A percentile compares a stretch with the other conserved stretches of the same genome.
phyloP scores from a whole-genome alignment of 2,113 vertebrate genomes.

The Oryctolagus cuniculus region mOryCun1.1 NC_091432.1:103328001-103328500 shows the following conservation, averaged over 20 bases:
- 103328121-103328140: background rate
- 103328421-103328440: background rate
- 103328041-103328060: background rate
- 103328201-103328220: background rate
- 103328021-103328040: background rate
- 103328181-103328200: background rate
- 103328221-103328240: background rate
- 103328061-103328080: background rate
- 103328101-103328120: background rate
- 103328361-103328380: background rate
- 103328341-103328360: background rate
- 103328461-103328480: conserved; percentile 26
- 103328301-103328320: background rate
- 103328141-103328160: background rate
- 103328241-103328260: background rate
- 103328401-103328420: background rate
- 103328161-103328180: background rate
- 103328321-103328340: background rate
- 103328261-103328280: background rate
- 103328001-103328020: background rate
- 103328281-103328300: background rate
- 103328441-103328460: background rate
- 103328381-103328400: background rate
- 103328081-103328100: background rate
- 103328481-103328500: background rate